phyloP scores from a whole-genome alignment of 2,797 vertebrate species.

The Mycteria americana region DNA sequence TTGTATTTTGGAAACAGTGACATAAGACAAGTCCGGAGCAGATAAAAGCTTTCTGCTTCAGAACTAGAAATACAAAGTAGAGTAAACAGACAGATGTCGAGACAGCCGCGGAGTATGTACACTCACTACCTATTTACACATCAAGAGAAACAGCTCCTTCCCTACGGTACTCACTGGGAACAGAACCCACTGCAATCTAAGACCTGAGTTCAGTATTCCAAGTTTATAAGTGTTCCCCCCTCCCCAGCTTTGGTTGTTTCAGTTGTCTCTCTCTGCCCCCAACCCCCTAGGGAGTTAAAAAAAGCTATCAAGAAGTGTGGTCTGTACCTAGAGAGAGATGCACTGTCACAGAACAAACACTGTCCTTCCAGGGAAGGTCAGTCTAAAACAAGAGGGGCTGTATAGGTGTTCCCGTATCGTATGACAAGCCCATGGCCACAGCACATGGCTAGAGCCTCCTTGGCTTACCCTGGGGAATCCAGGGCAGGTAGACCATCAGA shows the following conservation, averaged over 20 bases:
- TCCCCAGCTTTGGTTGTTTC: conserved; percentile 47
- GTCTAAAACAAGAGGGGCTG: not conserved
- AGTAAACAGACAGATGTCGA: not conserved
- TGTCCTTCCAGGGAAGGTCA: conserved; percentile 19
- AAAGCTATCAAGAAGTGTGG: not conserved
- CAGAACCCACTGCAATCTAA: conserved; percentile 11
- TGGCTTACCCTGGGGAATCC: not conserved
- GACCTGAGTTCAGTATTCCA: conserved; percentile 53
- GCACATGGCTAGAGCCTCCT: not conserved
- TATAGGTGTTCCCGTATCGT: not conserved
- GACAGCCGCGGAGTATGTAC: not conserved
- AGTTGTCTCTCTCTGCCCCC: not conserved
- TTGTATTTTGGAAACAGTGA: conserved; percentile 30
- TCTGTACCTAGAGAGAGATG: not conserved
- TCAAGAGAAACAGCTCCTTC: conserved; percentile 11
- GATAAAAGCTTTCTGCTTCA: conserved; percentile 26
- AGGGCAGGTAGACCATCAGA: not conserved
- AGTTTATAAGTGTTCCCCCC: not conserved
- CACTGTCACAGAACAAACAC: not conserved
- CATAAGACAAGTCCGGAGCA: not conserved
- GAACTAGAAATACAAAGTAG: not conserved
- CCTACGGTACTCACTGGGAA: not conserved
- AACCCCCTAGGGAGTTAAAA: not conserved
- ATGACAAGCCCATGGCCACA: not conserved
- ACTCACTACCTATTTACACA: not conserved